Conservation (phyloP, 2,797 vertebrate genomes). For the Muscicapa striata region DNA sequence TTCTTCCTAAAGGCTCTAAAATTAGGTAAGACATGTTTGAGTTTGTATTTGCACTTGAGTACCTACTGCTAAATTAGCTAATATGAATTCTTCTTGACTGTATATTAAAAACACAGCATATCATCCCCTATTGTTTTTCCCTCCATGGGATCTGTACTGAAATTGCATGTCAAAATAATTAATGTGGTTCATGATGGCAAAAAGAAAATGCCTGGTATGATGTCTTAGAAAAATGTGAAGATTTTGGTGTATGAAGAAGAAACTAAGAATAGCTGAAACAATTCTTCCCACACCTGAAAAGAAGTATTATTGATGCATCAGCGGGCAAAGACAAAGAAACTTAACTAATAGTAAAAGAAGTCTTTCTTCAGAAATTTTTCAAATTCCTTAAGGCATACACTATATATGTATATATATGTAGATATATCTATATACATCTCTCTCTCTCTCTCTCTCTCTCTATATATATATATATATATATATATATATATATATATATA, state of each 20-base stretch:
- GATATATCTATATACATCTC: no score
- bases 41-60: background rate
- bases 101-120: background rate
- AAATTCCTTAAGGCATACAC: background rate
- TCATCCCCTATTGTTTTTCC: background rate
- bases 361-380: background rate
- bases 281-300: background rate
- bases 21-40: background rate
- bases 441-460: no score
- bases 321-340: background rate
- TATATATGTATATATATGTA: rapidly evolving
- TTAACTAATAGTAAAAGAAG: background rate
- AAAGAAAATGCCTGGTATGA: background rate
- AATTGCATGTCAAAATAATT: background rate
- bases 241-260: background rate
- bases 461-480: no score
- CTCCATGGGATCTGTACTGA: background rate
- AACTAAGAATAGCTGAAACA: background rate
- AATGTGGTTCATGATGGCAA: background rate
- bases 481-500: no score
- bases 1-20: background rate
- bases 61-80: background rate
- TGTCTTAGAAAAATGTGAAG: background rate
- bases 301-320: background rate
- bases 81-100: background rate